Evolutionary conservation across 30 jellyfish, hydroid and myxozoan genomes (phyloP).

Genomic region (Turritopsis dohrnii): DNA sequence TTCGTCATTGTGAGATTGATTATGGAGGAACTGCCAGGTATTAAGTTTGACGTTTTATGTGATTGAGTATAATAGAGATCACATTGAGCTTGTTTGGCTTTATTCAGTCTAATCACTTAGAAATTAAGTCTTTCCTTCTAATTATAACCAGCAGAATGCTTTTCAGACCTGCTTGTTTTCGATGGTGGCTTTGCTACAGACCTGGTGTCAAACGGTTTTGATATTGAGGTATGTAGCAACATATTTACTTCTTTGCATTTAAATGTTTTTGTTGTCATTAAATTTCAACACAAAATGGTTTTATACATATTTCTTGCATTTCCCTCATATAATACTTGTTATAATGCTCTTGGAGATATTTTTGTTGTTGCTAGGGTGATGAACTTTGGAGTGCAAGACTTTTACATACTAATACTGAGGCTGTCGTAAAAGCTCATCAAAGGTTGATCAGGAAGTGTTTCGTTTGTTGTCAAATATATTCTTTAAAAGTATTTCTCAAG

Average conservation of each 20-base stretch:
- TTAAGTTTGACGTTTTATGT: too few relatives aligned
- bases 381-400: constrained; percentile 19
- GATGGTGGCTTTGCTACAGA: constrained; percentile 19
- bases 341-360: too few relatives aligned
- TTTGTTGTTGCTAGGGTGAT: background rate
- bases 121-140: too few relatives aligned
- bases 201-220: background rate
- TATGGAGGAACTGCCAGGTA: background rate
- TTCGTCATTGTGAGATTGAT: background rate
- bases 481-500: too few relatives aligned
- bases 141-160: too few relatives aligned
- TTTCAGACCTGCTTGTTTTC: constrained; percentile 1
- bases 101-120: too few relatives aligned
- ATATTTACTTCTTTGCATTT: background rate
- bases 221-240: background rate
- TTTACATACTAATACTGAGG: background rate
- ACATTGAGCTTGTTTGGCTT: too few relatives aligned
- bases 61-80: too few relatives aligned
- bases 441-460: background rate
- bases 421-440: background rate
- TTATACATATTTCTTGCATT: too few relatives aligned
- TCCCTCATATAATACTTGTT: too few relatives aligned
- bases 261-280: background rate
- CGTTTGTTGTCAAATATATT: too few relatives aligned
- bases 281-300: background rate